Evolutionary conservation across 2,888 invertebrate species (phyloP), one percentile per base, ranked within the genome.

Genomic region (Heptascelio sp.): DNA sequence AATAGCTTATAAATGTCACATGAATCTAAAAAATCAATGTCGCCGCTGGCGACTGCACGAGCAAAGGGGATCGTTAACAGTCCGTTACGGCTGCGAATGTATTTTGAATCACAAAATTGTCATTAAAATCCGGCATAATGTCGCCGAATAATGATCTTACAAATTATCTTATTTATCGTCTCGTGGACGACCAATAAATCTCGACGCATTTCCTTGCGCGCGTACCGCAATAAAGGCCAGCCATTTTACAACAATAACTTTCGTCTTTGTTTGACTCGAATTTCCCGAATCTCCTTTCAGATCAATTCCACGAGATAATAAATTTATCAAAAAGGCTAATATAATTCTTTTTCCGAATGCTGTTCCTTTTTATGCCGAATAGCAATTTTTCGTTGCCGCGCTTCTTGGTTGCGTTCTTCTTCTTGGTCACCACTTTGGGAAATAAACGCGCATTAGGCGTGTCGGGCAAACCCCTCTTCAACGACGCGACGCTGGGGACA

Each of bases 361-460:
- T n/a, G 53, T 40, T 30, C 26, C 43, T 57, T 57, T 68, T 68
- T 55, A 30, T 37, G 34, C 5, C 37, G 40, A 59, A 49, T 57
- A 64, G 71, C 30, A 46, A 68, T 77, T 82, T 72, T 73, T 67
- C 53, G 30, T 67, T 23, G n/a, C n/a, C 49, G 9, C 43, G 62
- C 59, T 77, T 68, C 65, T 73, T 71, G 17, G 57, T 80, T 80
- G 81, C 86, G 76, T 81, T 64, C 70, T 75, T 81, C 81, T 83
- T 78, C 76, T 70, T 55, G 57, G 77, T 80, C 65, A 76, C 76
- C 80, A 53, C 73, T 78, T 83, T 77, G 71, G 83, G 75, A 81
- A 85, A 85, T 81, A 80, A 73, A 84, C 55, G 80, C 67, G 57
- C 73, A 77, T 83, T 82, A 80, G 82, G 80, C 85, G 84, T 81